Percentiles rank a stretch among this genome's conserved stretches.
phyloP scores from a whole-genome alignment of 2,113 vertebrate genomes.

The Semnornis frantzii region DNA sequence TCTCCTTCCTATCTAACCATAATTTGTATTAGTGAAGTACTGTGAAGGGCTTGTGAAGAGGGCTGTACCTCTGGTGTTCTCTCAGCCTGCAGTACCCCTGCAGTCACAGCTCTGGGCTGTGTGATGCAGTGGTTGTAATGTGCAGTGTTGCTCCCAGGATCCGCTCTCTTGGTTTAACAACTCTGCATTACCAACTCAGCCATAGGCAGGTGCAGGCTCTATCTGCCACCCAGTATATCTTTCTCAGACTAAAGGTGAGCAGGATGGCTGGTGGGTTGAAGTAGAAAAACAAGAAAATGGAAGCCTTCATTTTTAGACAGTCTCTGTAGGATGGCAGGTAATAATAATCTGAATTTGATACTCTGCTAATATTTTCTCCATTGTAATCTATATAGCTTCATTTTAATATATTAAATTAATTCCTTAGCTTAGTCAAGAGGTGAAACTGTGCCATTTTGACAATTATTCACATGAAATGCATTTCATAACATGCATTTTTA shows the following conservation, averaged over 20 bases:
- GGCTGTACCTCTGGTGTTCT: background rate
- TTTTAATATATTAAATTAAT: background rate
- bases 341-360: constrained; percentile 13
- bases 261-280: background rate
- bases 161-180: constrained; percentile 26
- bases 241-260: background rate
- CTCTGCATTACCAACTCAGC: constrained; percentile 38
- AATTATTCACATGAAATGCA: constrained; percentile 7
- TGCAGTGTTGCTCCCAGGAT: constrained; percentile 27
- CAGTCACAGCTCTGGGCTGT: constrained; percentile 2
- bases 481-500: constrained; percentile 13
- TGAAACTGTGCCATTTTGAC: constrained; percentile 1
- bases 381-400: background rate
- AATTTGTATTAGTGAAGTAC: background rate
- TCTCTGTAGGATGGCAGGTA: background rate
- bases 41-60: background rate
- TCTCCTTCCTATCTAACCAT: background rate
- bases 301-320: constrained; percentile 24
- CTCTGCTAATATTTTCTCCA: background rate
- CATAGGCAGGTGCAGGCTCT: background rate
- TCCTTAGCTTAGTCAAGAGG: background rate
- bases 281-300: background rate
- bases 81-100: constrained; percentile 40
- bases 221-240: background rate
- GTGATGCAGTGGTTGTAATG: constrained; percentile 53